Base-by-base conservation (phyloP, 2,888 invertebrate species). In the Synergus itoensis region DNA sequence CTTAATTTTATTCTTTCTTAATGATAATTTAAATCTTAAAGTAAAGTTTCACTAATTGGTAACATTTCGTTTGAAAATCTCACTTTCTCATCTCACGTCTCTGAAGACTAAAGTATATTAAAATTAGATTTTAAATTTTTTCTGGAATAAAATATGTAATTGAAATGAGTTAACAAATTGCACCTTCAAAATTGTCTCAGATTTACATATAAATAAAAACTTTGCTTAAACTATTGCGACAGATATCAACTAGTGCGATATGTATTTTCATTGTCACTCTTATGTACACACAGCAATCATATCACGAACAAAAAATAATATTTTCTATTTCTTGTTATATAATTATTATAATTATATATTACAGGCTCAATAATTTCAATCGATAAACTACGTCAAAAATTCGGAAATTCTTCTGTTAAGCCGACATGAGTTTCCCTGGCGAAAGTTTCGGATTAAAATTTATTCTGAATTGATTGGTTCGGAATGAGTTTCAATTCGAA, bases 241-340 rank as follows among this genome's bases (percentile, higher is more conserved):
- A n/a, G 2, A 53, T n/a, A 53, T 53, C 2, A 53, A 53, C 53
- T 53, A 53, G 53, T 53, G 53, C 53, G n/a, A 18, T n/a, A 53
- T 53, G n/a, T 53, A 53, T 53, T 53, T 53, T 53, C n/a, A 53
- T 53, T 18, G 7, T 53, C n/a, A 53, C 53, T 53, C 53, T n/a
- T 53, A n/a, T 53, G n/a, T 53, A 53, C 53, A 21, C 64, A 65
- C 41, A 65, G 18, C 41, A 65, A 65, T 65, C 65, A 65, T 65
- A 18, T 65, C 65, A 65, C 65, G 18, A 41, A 18, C 65, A 18
- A 41, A 65, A 18, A 41, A 65, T 65, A 64, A 16, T 64, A 16
- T 64, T 12, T 64, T 64, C 28, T 63, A 28, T 11, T 14, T 64
- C 28, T 60, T 14, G 48, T 48, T 60, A 21, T 60, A 18, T 60